phyloP scores from a whole-genome alignment of 2,888 invertebrate genomes.

The Agrochola circellaris region DNA sequence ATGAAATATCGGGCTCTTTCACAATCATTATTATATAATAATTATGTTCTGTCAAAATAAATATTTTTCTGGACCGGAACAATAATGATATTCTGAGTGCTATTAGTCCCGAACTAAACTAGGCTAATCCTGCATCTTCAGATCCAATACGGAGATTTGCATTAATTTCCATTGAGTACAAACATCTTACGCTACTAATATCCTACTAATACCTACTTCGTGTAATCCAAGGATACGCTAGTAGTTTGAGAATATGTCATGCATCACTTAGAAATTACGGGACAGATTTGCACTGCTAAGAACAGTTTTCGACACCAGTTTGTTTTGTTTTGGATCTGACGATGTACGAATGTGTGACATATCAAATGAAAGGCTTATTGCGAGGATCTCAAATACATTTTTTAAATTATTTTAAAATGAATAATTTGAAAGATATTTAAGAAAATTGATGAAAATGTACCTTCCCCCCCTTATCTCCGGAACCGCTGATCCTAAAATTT shows the following conservation, averaged over 20 bases:
- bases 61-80: conserved; percentile 7
- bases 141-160: conserved; percentile 48
- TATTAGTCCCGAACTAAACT: conserved; percentile 22
- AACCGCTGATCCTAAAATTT: no score
- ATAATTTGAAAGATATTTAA: no score
- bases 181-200: conserved; percentile 27
- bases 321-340: not conserved
- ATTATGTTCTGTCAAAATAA: not conserved
- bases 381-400: no score
- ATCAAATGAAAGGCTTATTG: no score
- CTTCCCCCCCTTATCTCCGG: no score
- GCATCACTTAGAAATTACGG: conserved; percentile 1
- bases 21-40: conserved; percentile 2
- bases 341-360: no score
- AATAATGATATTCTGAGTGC: conserved; percentile 28
- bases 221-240: conserved; percentile 27
- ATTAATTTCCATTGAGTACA: conserved; percentile 52
- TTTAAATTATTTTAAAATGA: no score
- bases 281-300: not conserved
- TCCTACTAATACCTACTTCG: conserved; percentile 18
- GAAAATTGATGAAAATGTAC: no score
- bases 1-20: not conserved
- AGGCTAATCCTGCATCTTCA: conserved; percentile 43
- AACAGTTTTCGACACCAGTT: not conserved
- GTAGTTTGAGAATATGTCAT: conserved; percentile 28